Base-by-base conservation (phyloP, 2,797 vertebrate genomes). In the Astyanax mexicanus region DNA sequence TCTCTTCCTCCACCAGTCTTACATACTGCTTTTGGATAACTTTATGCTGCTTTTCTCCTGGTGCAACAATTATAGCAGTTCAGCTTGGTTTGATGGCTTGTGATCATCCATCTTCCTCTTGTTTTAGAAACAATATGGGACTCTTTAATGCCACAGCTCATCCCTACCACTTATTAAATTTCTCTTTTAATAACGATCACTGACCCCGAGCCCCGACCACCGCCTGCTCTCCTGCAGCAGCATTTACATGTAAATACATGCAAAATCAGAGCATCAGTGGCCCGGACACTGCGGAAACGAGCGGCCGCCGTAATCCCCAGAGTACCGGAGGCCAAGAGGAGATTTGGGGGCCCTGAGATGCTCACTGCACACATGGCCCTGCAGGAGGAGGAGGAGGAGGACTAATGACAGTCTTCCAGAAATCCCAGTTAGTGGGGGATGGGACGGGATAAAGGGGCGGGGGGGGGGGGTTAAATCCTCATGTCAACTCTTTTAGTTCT, bases 341-440 rank as follows among this genome's bases (percentile, higher is more conserved):
- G 86, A 85, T 88, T 87, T 84, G 69, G 74, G 69, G 76, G 67
- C 61, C 32, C 42, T 40, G 81, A 45, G 60, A 74, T 75, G 86
- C 77, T 84, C 80, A 73, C 27, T 78, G 85, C 80, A 88, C 88
- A 92, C 88, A 90, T 89, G 91, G 88, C 85, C 89, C 83, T 37
- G 7, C 65, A 89, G 89, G 88, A 87, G 74, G 78, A 78, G 82
- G 82, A 86, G 81, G 27, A 17, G 57, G 65, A 37, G 4, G 60
- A 84, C 83, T 40, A 69, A 69, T 69, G 35, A 68, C 75, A 83
- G 44, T 12, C 23, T 38, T 65, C 49, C 49, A 45, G 71, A 67
- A 66, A n/a, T 40, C 42, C 64, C 69, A 65, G 27, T 57, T 47
- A 57, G 27, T 55, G 54, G 72, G 60, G 77, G 54, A 49, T 42